A percentile compares a stretch with the other conserved stretches of the same genome.
These are phyloP conservation scores for Zaprionus camerounensis DNA, from an alignment of 1,140 invertebrate species.

Conservation along the genomic window DNA sequence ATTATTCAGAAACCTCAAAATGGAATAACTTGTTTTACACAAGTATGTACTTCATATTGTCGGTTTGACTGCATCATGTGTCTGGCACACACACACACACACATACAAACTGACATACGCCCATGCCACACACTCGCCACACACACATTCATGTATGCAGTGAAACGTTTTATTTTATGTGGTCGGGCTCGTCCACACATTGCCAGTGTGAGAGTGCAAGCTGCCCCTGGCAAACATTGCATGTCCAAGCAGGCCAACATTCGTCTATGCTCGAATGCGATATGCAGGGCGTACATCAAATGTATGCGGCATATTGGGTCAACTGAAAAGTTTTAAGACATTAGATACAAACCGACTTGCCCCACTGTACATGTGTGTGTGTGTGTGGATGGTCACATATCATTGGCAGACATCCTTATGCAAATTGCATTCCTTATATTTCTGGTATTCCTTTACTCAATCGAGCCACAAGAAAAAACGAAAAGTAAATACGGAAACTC, in stretches of 20 bases:
- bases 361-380: background rate
- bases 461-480: slow-evolving; percentile 1
- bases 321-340: slow-evolving; percentile 53
- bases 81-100: slow-evolving; percentile 35
- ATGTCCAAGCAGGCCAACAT: slow-evolving; percentile 56
- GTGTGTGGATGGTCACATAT: slow-evolving; percentile 6
- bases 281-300: slow-evolving; percentile 42
- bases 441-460: slow-evolving; percentile 14
- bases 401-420: slow-evolving; percentile 31
- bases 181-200: slow-evolving; percentile 2
- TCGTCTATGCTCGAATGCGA: slow-evolving; percentile 29
- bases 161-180: slow-evolving; percentile 54
- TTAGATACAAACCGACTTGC: slow-evolving; percentile 29
- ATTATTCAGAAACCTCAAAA: slow-evolving; percentile 78
- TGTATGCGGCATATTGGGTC: slow-evolving; percentile 57
- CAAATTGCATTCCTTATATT: slow-evolving; percentile 33
- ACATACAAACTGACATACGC: slow-evolving; percentile 26
- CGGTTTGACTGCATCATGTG: slow-evolving; percentile 68
- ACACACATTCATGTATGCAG: background rate
- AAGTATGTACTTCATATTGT: slow-evolving; percentile 79
- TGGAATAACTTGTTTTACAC: slow-evolving; percentile 76
- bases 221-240: slow-evolving; percentile 54
- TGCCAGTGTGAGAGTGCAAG: slow-evolving; percentile 26
- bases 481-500: background rate
- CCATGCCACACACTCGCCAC: slow-evolving; percentile 1